Conservation (phyloP, 2,113 vertebrate genomes). For the Amphiprion percula region DNA sequence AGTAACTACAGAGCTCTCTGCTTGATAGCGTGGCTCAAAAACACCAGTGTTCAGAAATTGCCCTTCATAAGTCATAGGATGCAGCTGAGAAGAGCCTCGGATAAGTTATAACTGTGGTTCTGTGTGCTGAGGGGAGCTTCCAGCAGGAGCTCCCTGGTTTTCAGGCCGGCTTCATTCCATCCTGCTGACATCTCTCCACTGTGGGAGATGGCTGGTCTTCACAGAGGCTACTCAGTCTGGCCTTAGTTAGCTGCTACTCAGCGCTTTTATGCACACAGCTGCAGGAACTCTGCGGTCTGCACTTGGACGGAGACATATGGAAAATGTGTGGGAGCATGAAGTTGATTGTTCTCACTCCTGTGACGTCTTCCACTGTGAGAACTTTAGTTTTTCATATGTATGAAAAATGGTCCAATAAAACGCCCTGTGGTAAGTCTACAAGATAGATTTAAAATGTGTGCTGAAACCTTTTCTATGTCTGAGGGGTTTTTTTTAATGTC, state of each 20-base stretch:
- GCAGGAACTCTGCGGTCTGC: conserved; percentile 56
- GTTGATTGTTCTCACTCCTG: conserved; percentile 42
- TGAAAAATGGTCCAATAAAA: conserved; percentile 13
- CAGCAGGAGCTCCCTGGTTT: conserved; percentile 20
- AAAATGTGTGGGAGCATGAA: conserved; percentile 64
- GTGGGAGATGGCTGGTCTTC: conserved; percentile 67
- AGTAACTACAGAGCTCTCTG: not conserved
- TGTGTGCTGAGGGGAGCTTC: conserved; percentile 27
- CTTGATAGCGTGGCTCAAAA: conserved; percentile 7
- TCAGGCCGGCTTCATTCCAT: conserved; percentile 50
- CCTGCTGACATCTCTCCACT: conserved; percentile 55
- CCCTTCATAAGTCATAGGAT: not conserved
- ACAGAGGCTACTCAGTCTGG: conserved; percentile 60
- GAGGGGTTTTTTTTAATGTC: not conserved
- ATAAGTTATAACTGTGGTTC: conserved; percentile 10
- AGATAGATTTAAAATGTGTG: conserved; percentile 1
- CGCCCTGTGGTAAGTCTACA: not conserved
- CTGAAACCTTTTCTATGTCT: too few relatives aligned
- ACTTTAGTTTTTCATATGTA: not conserved
- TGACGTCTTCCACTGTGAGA: conserved; percentile 37
- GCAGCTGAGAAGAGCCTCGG: conserved; percentile 12
- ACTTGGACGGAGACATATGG: conserved; percentile 48
- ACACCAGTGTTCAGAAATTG: not conserved
- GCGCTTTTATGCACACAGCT: conserved; percentile 61
- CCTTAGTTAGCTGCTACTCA: conserved; percentile 72